Conservation (phyloP, 2,888 invertebrate genomes). For the Myopa testacea region DNA sequence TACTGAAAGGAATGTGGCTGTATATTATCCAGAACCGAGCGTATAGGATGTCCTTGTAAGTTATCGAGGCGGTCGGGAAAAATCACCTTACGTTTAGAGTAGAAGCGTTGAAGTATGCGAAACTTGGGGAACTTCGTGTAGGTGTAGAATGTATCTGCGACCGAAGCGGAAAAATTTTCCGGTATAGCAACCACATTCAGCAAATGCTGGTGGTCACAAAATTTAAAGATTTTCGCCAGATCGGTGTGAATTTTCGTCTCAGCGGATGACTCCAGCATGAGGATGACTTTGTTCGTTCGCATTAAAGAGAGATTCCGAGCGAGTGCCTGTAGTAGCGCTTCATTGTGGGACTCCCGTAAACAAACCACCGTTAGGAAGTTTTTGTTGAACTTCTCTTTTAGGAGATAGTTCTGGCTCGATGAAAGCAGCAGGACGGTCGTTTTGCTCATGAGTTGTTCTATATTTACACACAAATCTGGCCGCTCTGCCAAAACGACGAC, state of each 20-base stretch:
- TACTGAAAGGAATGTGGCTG: constrained; percentile 16
- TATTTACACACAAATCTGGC: neutral
- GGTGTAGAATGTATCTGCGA: neutral
- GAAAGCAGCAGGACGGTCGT: neutral
- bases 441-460: neutral
- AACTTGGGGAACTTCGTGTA: constrained; percentile 24
- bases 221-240: constrained; percentile 3
- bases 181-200: constrained; percentile 24
- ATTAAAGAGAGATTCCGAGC: neutral
- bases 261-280: neutral
- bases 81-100: neutral
- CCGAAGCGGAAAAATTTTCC: neutral
- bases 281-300: neutral
- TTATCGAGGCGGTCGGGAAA: constrained; percentile 36
- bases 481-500: neutral
- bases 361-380: constrained; percentile 1
- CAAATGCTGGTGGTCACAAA: constrained; percentile 10
- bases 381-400: neutral
- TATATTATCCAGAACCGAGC: constrained; percentile 20
- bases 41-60: constrained; percentile 25
- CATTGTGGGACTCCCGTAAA: neutral
- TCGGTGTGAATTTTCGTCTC: neutral
- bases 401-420: neutral
- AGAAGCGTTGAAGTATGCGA: neutral
- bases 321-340: neutral